Percentiles rank a stretch among this genome's conserved stretches.
Conservation (phyloP, 2,888 invertebrate genomes). For the Drosophila barbarae region DNA sequence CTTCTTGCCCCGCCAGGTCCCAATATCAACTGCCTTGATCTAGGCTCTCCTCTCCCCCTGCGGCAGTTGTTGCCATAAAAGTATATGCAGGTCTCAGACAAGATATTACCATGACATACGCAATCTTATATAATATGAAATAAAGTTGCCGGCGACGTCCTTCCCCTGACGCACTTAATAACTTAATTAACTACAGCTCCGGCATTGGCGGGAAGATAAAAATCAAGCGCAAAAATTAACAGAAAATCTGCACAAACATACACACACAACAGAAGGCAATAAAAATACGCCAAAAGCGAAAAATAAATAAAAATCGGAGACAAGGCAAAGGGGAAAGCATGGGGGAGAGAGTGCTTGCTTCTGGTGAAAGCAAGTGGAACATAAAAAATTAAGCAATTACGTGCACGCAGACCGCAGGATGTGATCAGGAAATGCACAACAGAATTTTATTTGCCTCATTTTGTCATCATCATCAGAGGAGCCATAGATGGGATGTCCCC, state of each 20-base stretch:
- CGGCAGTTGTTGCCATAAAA: slow-evolving; percentile 49
- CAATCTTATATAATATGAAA: slow-evolving; percentile 26
- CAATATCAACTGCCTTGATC: slow-evolving; percentile 64
- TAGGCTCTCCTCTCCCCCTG: slow-evolving; percentile 37
- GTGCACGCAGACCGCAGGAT: slow-evolving; percentile 56
- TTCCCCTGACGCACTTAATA: slow-evolving; percentile 56
- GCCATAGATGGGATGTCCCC: slow-evolving; percentile 1
- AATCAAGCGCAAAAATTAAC: slow-evolving; percentile 67
- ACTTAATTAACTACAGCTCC: slow-evolving; percentile 63
- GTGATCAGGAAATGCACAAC: slow-evolving; percentile 62
- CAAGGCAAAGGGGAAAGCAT: slow-evolving; percentile 14
- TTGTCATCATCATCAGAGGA: slow-evolving; percentile 51
- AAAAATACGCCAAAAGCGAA: slow-evolving; percentile 40
- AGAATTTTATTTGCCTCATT: slow-evolving; percentile 63
- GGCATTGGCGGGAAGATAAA: slow-evolving; percentile 54
- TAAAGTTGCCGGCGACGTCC: slow-evolving; percentile 35
- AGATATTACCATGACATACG: slow-evolving; percentile 20
- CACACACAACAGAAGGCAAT: slow-evolving; percentile 29
- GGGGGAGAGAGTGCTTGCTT: background rate
- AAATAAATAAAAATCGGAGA: slow-evolving; percentile 41
- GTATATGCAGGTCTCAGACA: slow-evolving; percentile 27
- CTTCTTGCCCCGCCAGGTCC: slow-evolving; percentile 12
- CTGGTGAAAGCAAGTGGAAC: slow-evolving; percentile 40
- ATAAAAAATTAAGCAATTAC: slow-evolving; percentile 67
- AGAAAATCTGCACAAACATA: slow-evolving; percentile 44